These are phyloP conservation scores for Acrobasis consociella DNA, from an alignment of 2,888 invertebrate genomes.

Conservation along the genomic window DNA sequence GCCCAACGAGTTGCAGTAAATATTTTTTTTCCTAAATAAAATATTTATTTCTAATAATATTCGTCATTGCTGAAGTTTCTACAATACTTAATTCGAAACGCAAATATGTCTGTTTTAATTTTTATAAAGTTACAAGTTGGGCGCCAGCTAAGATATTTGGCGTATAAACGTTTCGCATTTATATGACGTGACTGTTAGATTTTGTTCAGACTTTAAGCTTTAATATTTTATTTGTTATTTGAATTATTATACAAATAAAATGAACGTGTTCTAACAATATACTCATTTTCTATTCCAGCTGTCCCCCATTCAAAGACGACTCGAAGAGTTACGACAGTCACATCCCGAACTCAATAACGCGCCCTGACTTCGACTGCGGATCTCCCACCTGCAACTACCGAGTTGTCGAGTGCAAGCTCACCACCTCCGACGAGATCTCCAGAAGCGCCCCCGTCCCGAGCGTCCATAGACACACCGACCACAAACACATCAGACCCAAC, in stretches of 20 bases:
- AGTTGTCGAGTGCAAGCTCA: slow-evolving; percentile 76
- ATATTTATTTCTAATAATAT: no score
- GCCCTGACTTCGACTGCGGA: slow-evolving; percentile 71
- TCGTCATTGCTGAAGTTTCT: no score
- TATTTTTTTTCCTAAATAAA: no score
- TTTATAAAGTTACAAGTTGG: no score
- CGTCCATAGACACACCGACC: slow-evolving; percentile 49
- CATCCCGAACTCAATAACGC: slow-evolving; percentile 67
- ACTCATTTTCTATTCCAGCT: slow-evolving; percentile 49
- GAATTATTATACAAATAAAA: neutral
- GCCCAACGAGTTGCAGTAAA: neutral
- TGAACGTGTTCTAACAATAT: neutral
- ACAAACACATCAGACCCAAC: slow-evolving; percentile 58
- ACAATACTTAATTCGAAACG: no score
- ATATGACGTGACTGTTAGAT: no score
- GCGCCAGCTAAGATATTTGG: no score
- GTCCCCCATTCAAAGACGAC: slow-evolving; percentile 74
- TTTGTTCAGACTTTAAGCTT: no score
- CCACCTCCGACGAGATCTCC: slow-evolving; percentile 69
- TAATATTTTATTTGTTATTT: no score
- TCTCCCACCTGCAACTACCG: slow-evolving; percentile 73
- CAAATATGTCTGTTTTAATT: no score
- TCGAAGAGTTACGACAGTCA: slow-evolving; percentile 59
- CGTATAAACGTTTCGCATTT: no score
- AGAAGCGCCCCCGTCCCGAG: slow-evolving; percentile 47